These are phyloP conservation scores for Neolamprologus fasciatus DNA, from an alignment of 2,113 vertebrate genomes.

Conservation along the genomic window DNA sequence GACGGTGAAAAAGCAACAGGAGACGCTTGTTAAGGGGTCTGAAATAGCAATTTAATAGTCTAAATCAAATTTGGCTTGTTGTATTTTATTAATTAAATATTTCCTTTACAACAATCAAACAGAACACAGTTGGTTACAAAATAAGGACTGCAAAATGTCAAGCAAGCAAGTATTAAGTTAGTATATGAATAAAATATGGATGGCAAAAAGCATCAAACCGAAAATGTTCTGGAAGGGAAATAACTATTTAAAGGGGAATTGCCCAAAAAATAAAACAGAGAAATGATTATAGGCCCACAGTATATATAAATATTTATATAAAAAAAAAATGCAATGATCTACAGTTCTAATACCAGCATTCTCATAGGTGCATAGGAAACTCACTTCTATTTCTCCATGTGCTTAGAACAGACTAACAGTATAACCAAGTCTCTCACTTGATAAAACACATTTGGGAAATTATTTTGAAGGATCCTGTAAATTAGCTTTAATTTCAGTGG, in stretches of 20 bases:
- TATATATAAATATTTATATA: neutral
- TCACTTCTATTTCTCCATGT: constrained; percentile 1
- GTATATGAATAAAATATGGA: neutral
- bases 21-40: neutral
- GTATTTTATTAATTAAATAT: constrained; percentile 52
- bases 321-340: neutral
- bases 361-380: neutral
- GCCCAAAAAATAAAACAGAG: neutral
- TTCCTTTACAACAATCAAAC: constrained; percentile 25
- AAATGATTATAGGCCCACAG: neutral
- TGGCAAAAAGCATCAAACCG: neutral
- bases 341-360: neutral
- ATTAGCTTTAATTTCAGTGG: neutral
- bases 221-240: constrained; percentile 3
- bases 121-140: neutral
- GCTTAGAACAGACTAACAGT: neutral
- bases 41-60: neutral
- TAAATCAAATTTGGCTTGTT: neutral
- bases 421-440: neutral
- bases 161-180: constrained; percentile 8
- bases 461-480: neutral
- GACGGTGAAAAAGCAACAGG: neutral
- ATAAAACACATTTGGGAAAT: neutral
- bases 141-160: neutral
- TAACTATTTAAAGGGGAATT: neutral